Evolutionary conservation across 2,113 vertebrate species (phyloP).

Genomic region (Myrmecophaga tridactyla): DNA sequence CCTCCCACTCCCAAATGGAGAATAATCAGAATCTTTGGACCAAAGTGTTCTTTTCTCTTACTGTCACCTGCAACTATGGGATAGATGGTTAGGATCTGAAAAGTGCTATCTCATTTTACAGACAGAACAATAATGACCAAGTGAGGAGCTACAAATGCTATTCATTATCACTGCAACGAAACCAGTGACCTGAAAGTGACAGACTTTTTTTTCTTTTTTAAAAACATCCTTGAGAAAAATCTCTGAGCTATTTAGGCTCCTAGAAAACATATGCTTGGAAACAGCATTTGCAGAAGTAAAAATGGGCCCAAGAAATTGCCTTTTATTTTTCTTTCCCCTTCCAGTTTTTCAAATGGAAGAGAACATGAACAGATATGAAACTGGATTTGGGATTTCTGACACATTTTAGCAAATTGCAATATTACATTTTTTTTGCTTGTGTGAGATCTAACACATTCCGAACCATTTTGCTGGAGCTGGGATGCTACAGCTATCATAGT

Average conservation of each 20-base stretch:
- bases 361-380: background rate
- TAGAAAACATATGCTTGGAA: background rate
- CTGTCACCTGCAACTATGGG: background rate
- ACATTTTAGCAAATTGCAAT: background rate
- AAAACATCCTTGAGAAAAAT: background rate
- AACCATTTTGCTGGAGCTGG: background rate
- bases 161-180: background rate
- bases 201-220: background rate
- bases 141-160: background rate
- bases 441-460: background rate
- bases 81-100: background rate
- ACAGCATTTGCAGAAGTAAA: constrained; percentile 26
- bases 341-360: background rate
- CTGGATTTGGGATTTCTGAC: background rate
- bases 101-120: background rate
- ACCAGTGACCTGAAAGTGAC: constrained; percentile 15
- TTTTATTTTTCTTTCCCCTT: background rate
- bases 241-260: background rate
- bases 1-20: background rate
- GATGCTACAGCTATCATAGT: background rate
- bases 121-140: background rate
- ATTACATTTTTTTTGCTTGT: background rate
- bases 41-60: background rate
- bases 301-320: background rate
- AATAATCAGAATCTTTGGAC: background rate